phyloP scores from a whole-genome alignment of 2,113 vertebrate species.

The Protomyctophum bolini region DNA sequence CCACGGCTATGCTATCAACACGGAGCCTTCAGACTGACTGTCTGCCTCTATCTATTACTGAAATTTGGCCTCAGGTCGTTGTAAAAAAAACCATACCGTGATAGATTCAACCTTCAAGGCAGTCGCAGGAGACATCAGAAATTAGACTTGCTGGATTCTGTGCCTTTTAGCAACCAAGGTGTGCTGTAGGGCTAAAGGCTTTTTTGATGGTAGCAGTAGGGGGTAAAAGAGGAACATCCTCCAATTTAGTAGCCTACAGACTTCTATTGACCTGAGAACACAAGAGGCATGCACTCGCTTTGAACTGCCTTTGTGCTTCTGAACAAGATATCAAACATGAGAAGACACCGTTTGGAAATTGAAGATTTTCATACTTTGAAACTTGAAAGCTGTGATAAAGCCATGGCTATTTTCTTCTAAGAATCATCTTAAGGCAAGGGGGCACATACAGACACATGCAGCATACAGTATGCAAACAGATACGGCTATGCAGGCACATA shows the following conservation, averaged over 20 bases:
- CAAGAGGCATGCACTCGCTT: no score
- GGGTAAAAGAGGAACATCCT: neutral
- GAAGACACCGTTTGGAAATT: no score
- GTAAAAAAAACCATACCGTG: neutral
- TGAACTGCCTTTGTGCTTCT: no score
- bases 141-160: constrained; percentile 1
- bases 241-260: no score
- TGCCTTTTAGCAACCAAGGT: neutral
- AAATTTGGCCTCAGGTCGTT: constrained; percentile 18
- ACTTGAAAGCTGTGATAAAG: neutral
- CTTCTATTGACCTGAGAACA: no score
- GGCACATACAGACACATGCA: neutral
- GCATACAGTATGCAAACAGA: neutral
- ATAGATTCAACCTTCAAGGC: constrained; percentile 1
- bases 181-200: neutral
- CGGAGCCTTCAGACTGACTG: neutral
- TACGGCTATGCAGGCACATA: neutral
- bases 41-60: neutral
- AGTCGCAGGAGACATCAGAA: constrained; percentile 1
- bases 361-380: neutral
- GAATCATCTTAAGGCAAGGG: neutral
- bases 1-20: constrained; percentile 30
- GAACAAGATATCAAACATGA: no score
- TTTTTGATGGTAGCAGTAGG: constrained; percentile 1
- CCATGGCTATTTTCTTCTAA: constrained; percentile 2